Evolutionary conservation across 2,113 vertebrate genomes (phyloP), one percentile per base, ranked within the genome.

Genomic region (Equus przewalskii): DNA sequence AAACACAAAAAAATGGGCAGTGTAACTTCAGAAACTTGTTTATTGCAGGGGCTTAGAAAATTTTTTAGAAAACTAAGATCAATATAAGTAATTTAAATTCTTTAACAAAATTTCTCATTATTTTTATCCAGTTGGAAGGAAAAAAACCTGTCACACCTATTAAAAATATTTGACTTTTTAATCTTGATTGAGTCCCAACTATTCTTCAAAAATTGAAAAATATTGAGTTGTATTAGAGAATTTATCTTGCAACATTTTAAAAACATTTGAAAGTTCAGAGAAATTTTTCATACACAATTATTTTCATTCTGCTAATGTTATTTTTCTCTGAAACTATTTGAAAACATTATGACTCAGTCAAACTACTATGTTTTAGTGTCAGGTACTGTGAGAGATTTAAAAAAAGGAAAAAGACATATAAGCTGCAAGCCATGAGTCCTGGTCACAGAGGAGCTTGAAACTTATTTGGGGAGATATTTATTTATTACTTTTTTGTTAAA

Each of bases 231-330:
- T 51, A 44, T 67, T 19, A 54, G 15, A 8, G 21, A 86, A 62
- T 92, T 94, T 89, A 46, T n/a, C 21, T 91, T 89, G 9, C 0
- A 70, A 36, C 33, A 75, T 30, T 94, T 89, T 89, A 26, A 75
- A 96, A 97, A 24, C 8, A 93, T 36, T 51, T 81, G 22, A 70
- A 75, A 86, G 22, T 76, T 73, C 41, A 93, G 46, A 89, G 28
- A 67, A 82, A 65, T 44, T 90, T 94, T 87, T 85, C 12, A 36
- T 26, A 24, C 0, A 13, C 5, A 46, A 26, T 86, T 91, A 67
- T 67, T 82, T 94, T 84, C 28, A 94, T 93, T 81, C 4, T 62
- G 11, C 21, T 58, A 49, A 36, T 51, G 6, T 33, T 69, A 9
- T 80, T 91, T 75, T 96, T 69, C 33, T 84, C 33, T 87, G 21